Evolutionary conservation across 2,888 invertebrate genomes (phyloP).

Genomic region (Thera britannica): DNA sequence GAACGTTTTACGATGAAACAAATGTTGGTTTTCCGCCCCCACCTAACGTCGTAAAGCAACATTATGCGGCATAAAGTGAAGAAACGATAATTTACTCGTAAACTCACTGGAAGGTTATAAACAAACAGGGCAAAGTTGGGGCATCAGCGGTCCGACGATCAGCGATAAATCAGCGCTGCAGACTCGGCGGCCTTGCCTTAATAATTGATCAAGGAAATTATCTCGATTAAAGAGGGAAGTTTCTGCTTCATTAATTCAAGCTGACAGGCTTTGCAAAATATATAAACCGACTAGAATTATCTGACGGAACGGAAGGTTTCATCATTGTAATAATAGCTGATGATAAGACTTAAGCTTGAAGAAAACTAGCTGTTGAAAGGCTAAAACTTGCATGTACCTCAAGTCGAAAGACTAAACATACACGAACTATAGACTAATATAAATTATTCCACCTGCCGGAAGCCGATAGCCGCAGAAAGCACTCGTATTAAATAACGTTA

Average conservation of each 20-base stretch:
- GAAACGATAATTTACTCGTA: conserved; percentile 41
- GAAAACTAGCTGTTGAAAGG: background rate
- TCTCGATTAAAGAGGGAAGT: conserved; percentile 35
- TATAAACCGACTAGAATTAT: conserved; percentile 14
- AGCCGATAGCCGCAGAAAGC: conserved; percentile 1
- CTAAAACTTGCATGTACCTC: conserved; percentile 9
- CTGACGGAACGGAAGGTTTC: conserved; percentile 11
- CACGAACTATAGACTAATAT: background rate
- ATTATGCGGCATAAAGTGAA: conserved; percentile 38
- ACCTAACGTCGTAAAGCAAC: conserved; percentile 34
- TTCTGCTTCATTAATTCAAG: conserved; percentile 36
- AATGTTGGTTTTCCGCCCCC: conserved; percentile 31
- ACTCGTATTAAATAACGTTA: background rate
- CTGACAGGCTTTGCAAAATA: conserved; percentile 15
- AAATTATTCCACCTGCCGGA: conserved; percentile 4
- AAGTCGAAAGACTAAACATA: background rate
- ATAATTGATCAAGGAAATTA: conserved; percentile 41
- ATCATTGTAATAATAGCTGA: conserved; percentile 12
- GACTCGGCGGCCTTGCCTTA: conserved; percentile 28
- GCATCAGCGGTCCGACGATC: conserved; percentile 43
- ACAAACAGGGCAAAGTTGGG: conserved; percentile 36
- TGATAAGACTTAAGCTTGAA: conserved; percentile 15
- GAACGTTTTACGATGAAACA: conserved; percentile 26
- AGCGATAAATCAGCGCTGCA: conserved; percentile 41
- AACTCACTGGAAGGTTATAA: conserved; percentile 37